phyloP scores from a whole-genome alignment of 2,797 vertebrate species.

The Ptychobarbus kaznakovi region DNA sequence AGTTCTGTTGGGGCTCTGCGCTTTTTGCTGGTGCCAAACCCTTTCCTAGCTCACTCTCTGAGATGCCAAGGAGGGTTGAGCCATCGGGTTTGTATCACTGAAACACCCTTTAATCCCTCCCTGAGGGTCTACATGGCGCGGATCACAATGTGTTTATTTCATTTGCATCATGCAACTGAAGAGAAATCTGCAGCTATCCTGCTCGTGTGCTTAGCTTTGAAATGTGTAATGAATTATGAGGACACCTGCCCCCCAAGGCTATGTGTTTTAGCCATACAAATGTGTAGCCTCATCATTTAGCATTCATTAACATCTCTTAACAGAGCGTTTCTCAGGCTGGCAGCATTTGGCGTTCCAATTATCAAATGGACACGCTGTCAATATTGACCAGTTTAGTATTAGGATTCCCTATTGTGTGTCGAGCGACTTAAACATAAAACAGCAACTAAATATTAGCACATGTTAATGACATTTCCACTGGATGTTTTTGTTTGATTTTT shows the following conservation, averaged over 20 bases:
- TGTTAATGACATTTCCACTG: constrained; percentile 72
- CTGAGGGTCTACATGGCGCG: neutral
- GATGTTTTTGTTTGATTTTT: constrained; percentile 69
- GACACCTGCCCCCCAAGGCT: constrained; percentile 8
- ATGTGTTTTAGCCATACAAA: constrained; percentile 42
- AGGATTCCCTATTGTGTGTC: constrained; percentile 73
- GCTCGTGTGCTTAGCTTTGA: constrained; percentile 23
- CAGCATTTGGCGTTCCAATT: constrained; percentile 77
- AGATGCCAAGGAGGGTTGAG: constrained; percentile 3
- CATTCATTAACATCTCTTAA: constrained; percentile 52
- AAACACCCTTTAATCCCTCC: constrained; percentile 2
- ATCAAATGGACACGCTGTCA: constrained; percentile 71
- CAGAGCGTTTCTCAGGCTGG: constrained; percentile 3
- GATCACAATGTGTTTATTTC: constrained; percentile 26
- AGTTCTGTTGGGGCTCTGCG: constrained; percentile 19
- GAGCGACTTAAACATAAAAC: constrained; percentile 68
- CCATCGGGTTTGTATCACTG: neutral
- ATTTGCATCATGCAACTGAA: neutral
- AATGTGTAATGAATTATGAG: constrained; percentile 31
- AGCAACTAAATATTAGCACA: constrained; percentile 74
- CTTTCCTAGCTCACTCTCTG: neutral
- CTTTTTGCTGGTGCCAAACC: constrained; percentile 9
- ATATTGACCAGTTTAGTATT: constrained; percentile 80
- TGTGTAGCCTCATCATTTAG: constrained; percentile 47
- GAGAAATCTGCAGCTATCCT: constrained; percentile 7